Percentiles rank a stretch among this genome's conserved stretches.
These are phyloP conservation scores for Campylomormyrus tamandua DNA, from an alignment of 2,113 vertebrate genomes.

Conservation along the genomic window DNA sequence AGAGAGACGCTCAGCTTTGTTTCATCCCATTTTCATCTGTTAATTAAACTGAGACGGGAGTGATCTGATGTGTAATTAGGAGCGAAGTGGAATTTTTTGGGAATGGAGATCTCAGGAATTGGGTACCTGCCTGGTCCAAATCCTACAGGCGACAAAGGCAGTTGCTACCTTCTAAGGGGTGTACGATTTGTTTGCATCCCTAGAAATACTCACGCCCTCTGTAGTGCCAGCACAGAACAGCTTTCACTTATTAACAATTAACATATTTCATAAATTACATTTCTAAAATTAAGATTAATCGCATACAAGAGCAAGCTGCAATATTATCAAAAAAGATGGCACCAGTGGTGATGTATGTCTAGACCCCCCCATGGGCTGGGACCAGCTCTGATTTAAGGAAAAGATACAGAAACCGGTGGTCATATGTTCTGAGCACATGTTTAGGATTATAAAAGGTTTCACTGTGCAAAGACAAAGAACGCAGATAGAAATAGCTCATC, in stretches of 20 bases:
- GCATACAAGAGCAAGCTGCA: not conserved
- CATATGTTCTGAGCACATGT: not conserved
- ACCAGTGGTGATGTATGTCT: not conserved
- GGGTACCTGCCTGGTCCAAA: not conserved
- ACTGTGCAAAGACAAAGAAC: not conserved
- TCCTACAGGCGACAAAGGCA: not conserved
- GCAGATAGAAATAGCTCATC: not conserved
- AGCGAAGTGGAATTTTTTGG: not conserved
- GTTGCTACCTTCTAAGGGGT: not conserved
- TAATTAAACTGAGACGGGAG: conserved; percentile 2
- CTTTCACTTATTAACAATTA: not conserved
- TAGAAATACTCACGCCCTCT: not conserved
- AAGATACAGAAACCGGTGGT: not conserved
- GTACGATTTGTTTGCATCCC: not conserved
- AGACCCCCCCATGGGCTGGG: not conserved
- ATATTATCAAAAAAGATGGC: not conserved
- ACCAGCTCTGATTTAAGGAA: not conserved
- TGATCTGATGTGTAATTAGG: not conserved
- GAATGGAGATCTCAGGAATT: not conserved
- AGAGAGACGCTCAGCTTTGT: not conserved
- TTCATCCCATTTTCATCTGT: not conserved
- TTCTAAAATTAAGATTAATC: not conserved
- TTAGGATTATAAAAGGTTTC: not conserved
- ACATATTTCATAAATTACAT: not conserved
- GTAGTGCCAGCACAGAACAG: not conserved